Base-by-base conservation (phyloP, 1,140 invertebrate genomes). In the Epicauta chinensis region DNA sequence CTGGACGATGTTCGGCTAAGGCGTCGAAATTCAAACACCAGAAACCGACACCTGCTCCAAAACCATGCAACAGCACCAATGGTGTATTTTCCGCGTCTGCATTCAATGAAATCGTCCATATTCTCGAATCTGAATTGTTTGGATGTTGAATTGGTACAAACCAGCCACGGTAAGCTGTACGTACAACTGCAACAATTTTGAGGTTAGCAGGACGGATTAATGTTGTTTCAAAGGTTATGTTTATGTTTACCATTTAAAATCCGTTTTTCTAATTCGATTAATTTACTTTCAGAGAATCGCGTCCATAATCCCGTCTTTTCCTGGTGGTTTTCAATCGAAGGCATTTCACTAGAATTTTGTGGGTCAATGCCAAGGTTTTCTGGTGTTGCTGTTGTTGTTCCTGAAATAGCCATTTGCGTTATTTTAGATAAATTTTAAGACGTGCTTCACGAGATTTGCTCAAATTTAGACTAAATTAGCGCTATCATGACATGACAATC, bases 21-120 rank as follows among this genome's bases (percentile, higher is more conserved):
- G 81, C 71, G 71, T 95, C 91, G 3, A 96, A 73, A 75, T 98
- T 98, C 48, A 91, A 79, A 48, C 86, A 84, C 94, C 95, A 98
- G 14, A 97, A 73, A 1, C 89, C 94, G 35, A 96, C 81, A 3
- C 93, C 95, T 2, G 93, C 84, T 9, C 88, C 95, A 65, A 98
- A 83, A 1, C 96, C 96, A 75, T 98, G 96, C 9, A 98, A 70
- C 59, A 98, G 60, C 23, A 98, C 86, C 16, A 98, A 71, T 0
- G 95, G 95, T 0, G 82, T 86, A 61, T 84, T 82, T 40, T 78
- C 68, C 0, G 81, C 82, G 54, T 88, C 82, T 34, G 49, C 46
- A 69, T 93, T 93, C 46, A 93, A 71, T 6, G 84, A 82, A 31
- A 94, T 79, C 1, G 91, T 93, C 87, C 91, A 93, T 71, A 95